These are phyloP conservation scores for Heliconius hermathena DNA, from an alignment of 1,140 invertebrate genomes.

Conservation along the genomic window DNA sequence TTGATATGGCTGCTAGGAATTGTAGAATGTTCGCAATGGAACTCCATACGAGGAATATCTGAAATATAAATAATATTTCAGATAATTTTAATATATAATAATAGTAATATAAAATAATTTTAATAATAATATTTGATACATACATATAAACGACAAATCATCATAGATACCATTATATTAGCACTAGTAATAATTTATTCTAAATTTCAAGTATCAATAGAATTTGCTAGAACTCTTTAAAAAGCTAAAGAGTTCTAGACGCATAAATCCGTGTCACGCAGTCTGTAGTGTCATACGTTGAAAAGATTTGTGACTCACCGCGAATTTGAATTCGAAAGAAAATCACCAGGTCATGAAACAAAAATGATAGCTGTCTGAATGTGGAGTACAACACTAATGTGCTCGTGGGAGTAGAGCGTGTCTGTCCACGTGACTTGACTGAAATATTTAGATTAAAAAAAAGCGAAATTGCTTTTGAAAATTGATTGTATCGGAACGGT, in stretches of 20 bases:
- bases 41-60: too few species aligned
- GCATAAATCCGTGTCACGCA: not conserved
- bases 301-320: conserved; percentile 22
- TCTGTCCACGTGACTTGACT: conserved; percentile 7
- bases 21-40: too few species aligned
- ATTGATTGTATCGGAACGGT: not conserved
- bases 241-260: too few species aligned
- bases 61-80: not conserved
- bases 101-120: not conserved
- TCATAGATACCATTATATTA: not conserved
- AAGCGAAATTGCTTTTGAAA: not conserved
- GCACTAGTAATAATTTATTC: too few species aligned
- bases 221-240: too few species aligned
- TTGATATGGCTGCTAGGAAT: too few species aligned
- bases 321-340: not conserved
- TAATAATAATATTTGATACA: too few species aligned
- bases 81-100: too few species aligned
- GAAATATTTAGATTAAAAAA: not conserved
- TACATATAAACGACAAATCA: too few species aligned
- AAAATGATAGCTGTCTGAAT: conserved; percentile 12
- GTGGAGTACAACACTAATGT: conserved; percentile 19
- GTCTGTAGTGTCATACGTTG: not conserved
- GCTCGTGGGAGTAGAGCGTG: conserved; percentile 21
- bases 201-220: too few species aligned
- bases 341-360: conserved; percentile 21